Evolutionary conservation across 2,113 vertebrate species (phyloP).

Genomic region (Tenebrosternarchus preto): DNA sequence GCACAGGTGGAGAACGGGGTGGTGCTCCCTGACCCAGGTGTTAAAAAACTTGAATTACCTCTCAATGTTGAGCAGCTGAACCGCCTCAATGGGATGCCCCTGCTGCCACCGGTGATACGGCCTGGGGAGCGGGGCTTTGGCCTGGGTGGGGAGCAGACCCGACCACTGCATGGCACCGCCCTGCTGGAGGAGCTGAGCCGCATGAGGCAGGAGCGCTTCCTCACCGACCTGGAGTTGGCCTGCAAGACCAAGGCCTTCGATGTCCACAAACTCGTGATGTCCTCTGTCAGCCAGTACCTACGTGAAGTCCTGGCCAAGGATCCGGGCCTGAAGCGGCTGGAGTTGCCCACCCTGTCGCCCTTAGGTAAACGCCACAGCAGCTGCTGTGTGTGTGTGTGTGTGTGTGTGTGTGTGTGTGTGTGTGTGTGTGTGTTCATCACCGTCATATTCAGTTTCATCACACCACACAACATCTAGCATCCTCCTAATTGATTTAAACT

Average conservation of each 20-base stretch:
- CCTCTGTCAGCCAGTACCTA: conserved; percentile 81
- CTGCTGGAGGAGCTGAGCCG: conserved; percentile 80
- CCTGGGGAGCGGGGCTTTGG: conserved; percentile 75
- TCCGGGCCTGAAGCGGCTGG: conserved; percentile 75
- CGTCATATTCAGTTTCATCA: neutral
- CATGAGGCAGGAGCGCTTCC: conserved; percentile 80
- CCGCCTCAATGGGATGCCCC: conserved; percentile 71
- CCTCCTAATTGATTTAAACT: neutral
- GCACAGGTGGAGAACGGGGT: conserved; percentile 53
- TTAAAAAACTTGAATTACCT: conserved; percentile 76
- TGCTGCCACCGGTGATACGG: conserved; percentile 71
- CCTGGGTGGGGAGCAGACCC: conserved; percentile 74
- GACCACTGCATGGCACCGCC: conserved; percentile 70
- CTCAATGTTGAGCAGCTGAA: conserved; percentile 77
- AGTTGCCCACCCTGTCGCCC: conserved; percentile 75
- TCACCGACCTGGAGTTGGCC: conserved; percentile 80
- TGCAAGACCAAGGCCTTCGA: conserved; percentile 83
- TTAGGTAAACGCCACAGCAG: conserved; percentile 65
- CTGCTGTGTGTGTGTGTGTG: neutral
- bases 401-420: conserved; percentile 2
- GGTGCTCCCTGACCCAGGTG: conserved; percentile 63
- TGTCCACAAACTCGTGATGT: conserved; percentile 81
- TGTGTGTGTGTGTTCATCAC: neutral
- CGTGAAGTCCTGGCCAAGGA: conserved; percentile 78
- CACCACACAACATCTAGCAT: neutral